A percentile compares a stretch with the other conserved stretches of the same genome.
Conservation (phyloP, 2,113 vertebrate genomes). For the Mormyrus lacerda region DNA sequence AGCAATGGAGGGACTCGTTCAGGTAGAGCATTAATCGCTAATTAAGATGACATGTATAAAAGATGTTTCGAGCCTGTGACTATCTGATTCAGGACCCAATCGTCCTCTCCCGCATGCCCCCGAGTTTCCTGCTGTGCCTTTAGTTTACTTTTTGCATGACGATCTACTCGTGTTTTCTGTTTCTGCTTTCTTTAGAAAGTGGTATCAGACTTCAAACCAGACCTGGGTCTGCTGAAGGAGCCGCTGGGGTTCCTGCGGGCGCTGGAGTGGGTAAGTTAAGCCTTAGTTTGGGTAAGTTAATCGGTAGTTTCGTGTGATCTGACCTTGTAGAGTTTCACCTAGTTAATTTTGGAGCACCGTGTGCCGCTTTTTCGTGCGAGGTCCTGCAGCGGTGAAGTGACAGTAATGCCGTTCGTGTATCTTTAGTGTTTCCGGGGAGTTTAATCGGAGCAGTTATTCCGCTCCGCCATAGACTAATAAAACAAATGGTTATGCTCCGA, state of each 20-base stretch:
- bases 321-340: not conserved
- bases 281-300: constrained; percentile 67
- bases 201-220: constrained; percentile 56
- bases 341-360: not conserved
- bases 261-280: constrained; percentile 79
- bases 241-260: constrained; percentile 85
- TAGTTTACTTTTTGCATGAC: not conserved
- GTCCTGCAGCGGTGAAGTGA: not conserved
- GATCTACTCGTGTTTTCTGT: not conserved
- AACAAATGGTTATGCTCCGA: not conserved
- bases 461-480: not conserved
- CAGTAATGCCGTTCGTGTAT: not conserved
- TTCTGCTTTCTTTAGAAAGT: constrained; percentile 45
- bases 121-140: not conserved
- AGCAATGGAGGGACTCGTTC: not conserved
- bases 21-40: not conserved
- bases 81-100: not conserved
- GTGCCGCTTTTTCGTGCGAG: not conserved
- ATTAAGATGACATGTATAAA: not conserved
- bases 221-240: constrained; percentile 74
- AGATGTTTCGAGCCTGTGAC: not conserved
- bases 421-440: not conserved
- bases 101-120: not conserved
- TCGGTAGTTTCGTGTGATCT: not conserved
- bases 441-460: not conserved